Evolutionary conservation across 2,888 invertebrate species (phyloP), one percentile per base, ranked within the genome.

Genomic region (Isotomurus palustris): DNA sequence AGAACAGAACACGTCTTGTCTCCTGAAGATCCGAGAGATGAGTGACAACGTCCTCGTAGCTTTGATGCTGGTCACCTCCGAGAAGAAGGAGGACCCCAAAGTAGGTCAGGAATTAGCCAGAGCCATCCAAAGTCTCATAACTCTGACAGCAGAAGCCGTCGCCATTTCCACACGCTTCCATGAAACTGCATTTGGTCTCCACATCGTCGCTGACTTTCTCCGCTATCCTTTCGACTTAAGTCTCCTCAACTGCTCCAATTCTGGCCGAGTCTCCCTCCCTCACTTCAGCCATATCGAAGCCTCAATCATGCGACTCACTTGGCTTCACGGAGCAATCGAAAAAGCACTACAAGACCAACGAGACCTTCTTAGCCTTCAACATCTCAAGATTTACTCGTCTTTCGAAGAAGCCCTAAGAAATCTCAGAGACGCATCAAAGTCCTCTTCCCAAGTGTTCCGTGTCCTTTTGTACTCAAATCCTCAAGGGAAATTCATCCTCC

Each of bases 391-490:
- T 17, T 49, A 28, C 44, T 52, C 41, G 17, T 48, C 21, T 17
- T 55, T 62, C 25, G 54, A 54, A 1, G 52, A 51, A 29, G 58
- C 62, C 5, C 38, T 58, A 1, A 51, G 45, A 22, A 53, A 58
- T 21, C 58, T 53, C 27, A 55, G 44, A 4, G 55, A 58, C 35
- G 44, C 62, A 8, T 58, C 53, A 3, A 49, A 55, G 28, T 38
- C 55, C 3, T 55, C 55, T 32, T 49, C 47, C 19, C 56, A 62
- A 41, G 64, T 68, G 14, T 68, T 68, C 38, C 49, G 65, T 12
- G 57, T 63, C 3, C 38, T 68, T 1, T 52, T 68, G 2, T 66
- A 68, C 49, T 53, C 62, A 21, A 64, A 60, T 38, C 28, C 35
- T 2, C 47, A 61, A 24, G 60, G 60, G 2, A 61, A 64, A 25